Conservation (phyloP, 2,797 vertebrate species). For the Pangasius mekongensis region DNA sequence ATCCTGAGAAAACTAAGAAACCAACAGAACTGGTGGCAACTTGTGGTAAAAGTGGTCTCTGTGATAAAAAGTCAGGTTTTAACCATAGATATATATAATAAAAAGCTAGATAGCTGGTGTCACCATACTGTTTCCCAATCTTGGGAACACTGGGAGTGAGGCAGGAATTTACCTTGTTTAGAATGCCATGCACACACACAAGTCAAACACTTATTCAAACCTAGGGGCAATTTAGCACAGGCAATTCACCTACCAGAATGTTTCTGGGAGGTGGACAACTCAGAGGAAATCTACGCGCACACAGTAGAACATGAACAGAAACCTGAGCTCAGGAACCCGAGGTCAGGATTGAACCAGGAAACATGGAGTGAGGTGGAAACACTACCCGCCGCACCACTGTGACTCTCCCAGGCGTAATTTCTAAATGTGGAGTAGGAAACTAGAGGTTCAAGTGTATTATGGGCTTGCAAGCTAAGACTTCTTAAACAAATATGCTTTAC, state of each 20-base stretch:
- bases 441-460: background rate
- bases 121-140: background rate
- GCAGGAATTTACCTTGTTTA: background rate
- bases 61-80: background rate
- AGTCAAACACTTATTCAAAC: background rate
- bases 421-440: background rate
- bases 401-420: background rate
- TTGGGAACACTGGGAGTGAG: background rate
- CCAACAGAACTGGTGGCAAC: too few relatives aligned
- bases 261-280: background rate
- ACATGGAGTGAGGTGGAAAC: background rate
- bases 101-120: background rate
- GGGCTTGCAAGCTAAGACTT: too few relatives aligned
- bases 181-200: background rate
- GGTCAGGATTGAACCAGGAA: background rate
- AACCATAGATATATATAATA: background rate
- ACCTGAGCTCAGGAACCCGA: background rate
- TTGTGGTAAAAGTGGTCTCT: background rate
- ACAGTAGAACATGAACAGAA: slow-evolving; percentile 1
- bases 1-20: background rate
- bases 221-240: background rate
- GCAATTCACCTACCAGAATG: background rate
- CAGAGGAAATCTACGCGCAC: background rate
- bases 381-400: background rate
- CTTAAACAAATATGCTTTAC: background rate